phyloP scores from a whole-genome alignment of 2,888 invertebrate genomes.

The Schizotus pectinicornis region DNA sequence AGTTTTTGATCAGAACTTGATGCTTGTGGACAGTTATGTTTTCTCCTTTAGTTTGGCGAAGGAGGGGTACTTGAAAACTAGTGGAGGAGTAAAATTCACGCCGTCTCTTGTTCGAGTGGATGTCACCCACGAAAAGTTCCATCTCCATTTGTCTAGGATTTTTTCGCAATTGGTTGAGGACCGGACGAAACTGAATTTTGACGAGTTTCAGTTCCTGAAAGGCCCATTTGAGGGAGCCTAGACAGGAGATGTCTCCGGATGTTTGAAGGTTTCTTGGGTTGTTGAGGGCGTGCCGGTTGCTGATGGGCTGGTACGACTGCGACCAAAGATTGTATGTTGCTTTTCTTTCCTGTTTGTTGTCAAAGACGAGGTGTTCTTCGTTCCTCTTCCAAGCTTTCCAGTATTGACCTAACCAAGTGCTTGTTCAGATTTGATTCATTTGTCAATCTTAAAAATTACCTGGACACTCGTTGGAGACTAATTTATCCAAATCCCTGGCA shows the following conservation, averaged over 20 bases:
- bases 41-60: constrained; percentile 49
- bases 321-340: constrained; percentile 42
- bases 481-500: constrained; percentile 53
- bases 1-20: constrained; percentile 46
- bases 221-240: constrained; percentile 59
- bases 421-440: neutral
- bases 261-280: constrained; percentile 41
- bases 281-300: constrained; percentile 38
- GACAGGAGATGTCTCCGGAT: constrained; percentile 57
- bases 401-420: constrained; percentile 45
- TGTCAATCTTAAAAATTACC: constrained; percentile 38
- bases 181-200: constrained; percentile 59
- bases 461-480: constrained; percentile 56
- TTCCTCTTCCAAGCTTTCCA: constrained; percentile 52
- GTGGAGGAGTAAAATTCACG: constrained; percentile 61
- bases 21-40: constrained; percentile 42
- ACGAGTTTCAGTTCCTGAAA: constrained; percentile 64
- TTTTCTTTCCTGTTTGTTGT: constrained; percentile 42
- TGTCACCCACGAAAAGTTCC: constrained; percentile 63
- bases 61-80: constrained; percentile 63
- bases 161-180: constrained; percentile 35
- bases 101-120: constrained; percentile 58
- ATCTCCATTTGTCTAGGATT: constrained; percentile 47
- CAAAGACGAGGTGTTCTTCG: constrained; percentile 52
- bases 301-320: constrained; percentile 36